phyloP scores from a whole-genome alignment of 2,888 invertebrate genomes.

The Noctuana brunneofusca region DNA sequence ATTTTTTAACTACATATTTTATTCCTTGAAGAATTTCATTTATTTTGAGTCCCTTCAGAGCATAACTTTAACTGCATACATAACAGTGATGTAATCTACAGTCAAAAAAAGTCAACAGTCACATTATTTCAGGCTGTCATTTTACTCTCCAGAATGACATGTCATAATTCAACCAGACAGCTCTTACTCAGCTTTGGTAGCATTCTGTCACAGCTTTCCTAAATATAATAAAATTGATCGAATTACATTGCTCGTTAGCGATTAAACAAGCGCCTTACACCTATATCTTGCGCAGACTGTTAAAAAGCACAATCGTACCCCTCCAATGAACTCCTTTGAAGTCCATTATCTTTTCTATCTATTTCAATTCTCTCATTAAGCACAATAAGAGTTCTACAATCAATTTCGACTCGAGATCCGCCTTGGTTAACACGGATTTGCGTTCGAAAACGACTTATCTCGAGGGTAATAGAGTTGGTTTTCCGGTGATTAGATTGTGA shows the following conservation, averaged over 20 bases:
- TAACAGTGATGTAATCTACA: too few species aligned
- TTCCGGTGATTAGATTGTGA: constrained; percentile 38
- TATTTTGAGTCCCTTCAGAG: too few species aligned
- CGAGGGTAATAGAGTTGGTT: constrained; percentile 42
- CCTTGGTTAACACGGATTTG: constrained; percentile 47
- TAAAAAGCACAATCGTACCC: constrained; percentile 30
- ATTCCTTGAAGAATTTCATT: too few species aligned
- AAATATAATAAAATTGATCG: background rate
- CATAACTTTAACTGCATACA: too few species aligned
- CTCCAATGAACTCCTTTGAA: constrained; percentile 40
- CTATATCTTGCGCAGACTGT: constrained; percentile 22
- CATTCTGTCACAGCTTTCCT: too few species aligned
- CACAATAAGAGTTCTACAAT: constrained; percentile 76
- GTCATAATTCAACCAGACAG: too few species aligned
- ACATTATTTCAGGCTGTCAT: too few species aligned
- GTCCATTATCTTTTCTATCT: constrained; percentile 59
- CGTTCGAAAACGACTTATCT: constrained; percentile 43
- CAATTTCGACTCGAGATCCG: constrained; percentile 68
- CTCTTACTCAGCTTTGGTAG: too few species aligned
- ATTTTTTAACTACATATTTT: too few species aligned
- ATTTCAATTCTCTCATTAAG: constrained; percentile 80
- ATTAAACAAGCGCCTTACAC: constrained; percentile 8
- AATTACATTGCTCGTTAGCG: background rate
- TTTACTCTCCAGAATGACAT: too few species aligned
- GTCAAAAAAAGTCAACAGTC: too few species aligned